Conservation (phyloP, 2,113 vertebrate genomes). For the Pampusana beccarii region DNA sequence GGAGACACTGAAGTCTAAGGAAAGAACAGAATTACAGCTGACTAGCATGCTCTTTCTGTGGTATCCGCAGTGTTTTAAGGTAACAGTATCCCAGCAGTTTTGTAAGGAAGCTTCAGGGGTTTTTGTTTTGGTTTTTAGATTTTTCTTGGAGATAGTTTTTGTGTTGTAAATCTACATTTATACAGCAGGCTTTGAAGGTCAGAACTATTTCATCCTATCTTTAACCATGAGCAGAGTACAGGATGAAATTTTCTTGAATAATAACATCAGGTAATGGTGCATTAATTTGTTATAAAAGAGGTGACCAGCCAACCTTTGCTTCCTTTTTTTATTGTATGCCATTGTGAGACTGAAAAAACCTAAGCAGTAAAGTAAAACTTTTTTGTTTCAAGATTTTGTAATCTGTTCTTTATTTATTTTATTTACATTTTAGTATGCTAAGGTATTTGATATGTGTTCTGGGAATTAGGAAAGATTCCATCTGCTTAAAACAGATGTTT, state of each 20-base stretch:
- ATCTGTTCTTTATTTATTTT: not conserved
- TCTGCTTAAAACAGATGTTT: not conserved
- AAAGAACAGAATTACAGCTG: not conserved
- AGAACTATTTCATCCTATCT: not conserved
- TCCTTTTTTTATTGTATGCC: not conserved
- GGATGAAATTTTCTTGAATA: not conserved
- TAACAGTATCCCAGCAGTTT: not conserved
- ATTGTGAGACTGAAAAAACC: not conserved
- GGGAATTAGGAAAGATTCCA: not conserved
- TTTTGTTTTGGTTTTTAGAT: not conserved
- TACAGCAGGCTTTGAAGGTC: not conserved
- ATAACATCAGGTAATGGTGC: not conserved
- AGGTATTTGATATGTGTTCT: not conserved
- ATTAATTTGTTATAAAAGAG: not conserved
- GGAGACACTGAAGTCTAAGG: not conserved
- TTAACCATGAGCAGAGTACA: not conserved
- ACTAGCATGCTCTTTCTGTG: not conserved
- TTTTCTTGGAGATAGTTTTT: not conserved
- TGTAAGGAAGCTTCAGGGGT: not conserved
- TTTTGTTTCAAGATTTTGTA: not conserved
- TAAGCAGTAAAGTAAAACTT: not conserved
- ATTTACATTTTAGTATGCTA: not conserved
- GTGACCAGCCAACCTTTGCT: not conserved
- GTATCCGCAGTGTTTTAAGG: not conserved
- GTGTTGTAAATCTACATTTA: not conserved